Conservation (phyloP, 2,888 invertebrate genomes). For the Linnaemya tessellans region DNA sequence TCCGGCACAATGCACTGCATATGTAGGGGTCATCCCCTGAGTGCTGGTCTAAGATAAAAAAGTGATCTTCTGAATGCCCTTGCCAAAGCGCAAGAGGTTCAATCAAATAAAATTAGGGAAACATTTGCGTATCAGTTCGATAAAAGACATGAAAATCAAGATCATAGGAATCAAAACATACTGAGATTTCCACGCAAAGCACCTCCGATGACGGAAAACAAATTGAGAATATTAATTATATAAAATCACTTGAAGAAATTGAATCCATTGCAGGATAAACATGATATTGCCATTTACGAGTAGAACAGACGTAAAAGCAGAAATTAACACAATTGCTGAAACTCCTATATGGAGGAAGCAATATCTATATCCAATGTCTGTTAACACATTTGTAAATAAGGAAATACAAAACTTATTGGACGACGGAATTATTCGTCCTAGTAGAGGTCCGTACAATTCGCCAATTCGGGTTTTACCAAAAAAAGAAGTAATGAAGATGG, state of each 20-base stretch:
- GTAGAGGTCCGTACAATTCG: too few species aligned
- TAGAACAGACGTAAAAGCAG: conserved; percentile 59
- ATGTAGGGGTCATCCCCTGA: too few species aligned
- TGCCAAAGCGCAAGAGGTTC: not conserved
- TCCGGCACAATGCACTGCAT: too few species aligned
- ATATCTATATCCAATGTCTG: conserved; percentile 55
- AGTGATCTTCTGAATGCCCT: not conserved
- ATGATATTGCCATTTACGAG: conserved; percentile 58
- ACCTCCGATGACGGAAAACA: too few species aligned
- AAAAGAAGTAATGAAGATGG: conserved; percentile 2
- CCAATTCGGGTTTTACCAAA: too few species aligned
- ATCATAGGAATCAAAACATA: too few species aligned
- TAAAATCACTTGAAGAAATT: too few species aligned
- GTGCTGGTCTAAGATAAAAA: too few species aligned
- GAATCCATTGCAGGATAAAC: conserved; percentile 42
- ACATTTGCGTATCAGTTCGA: not conserved
- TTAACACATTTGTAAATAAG: not conserved
- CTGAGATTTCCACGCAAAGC: too few species aligned
- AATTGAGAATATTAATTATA: too few species aligned
- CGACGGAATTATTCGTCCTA: too few species aligned
- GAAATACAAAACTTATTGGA: too few species aligned
- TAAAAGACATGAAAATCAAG: not conserved
- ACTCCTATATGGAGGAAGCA: conserved; percentile 59
- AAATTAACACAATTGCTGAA: conserved; percentile 58
- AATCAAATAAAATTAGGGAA: not conserved